Evolutionary conservation across 2,888 invertebrate species (phyloP).

Genomic region (Slavum lentiscoides): DNA sequence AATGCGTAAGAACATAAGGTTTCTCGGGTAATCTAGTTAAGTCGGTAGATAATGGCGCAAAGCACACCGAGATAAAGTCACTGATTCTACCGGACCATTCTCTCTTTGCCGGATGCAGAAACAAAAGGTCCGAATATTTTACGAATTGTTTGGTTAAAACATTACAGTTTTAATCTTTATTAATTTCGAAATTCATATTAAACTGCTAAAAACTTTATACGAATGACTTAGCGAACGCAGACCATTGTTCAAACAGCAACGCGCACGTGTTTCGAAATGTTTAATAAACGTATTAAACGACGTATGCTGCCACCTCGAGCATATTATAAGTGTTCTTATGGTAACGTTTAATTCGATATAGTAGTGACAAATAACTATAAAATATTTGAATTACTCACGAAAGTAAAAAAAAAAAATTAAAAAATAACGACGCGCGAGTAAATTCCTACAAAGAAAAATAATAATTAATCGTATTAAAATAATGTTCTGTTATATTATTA

Average conservation of each 20-base stretch:
- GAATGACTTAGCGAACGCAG: constrained; percentile 12
- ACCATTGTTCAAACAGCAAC: constrained; percentile 10
- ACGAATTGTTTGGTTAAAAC: constrained; percentile 20
- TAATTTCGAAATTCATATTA: constrained; percentile 26
- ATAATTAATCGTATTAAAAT: too few species aligned
- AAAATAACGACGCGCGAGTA: too few species aligned
- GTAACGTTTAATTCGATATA: too few species aligned
- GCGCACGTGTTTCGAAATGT: neutral
- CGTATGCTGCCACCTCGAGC: too few species aligned
- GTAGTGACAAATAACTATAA: too few species aligned
- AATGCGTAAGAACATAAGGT: constrained; percentile 1
- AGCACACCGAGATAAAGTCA: neutral
- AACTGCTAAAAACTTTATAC: constrained; percentile 6
- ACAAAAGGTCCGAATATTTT: constrained; percentile 29
- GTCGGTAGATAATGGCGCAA: constrained; percentile 14
- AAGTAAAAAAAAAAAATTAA: too few species aligned
- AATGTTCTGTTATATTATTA: too few species aligned
- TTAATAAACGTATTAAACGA: neutral
- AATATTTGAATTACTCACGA: too few species aligned
- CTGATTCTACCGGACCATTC: neutral
- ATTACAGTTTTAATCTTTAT: constrained; percentile 39
- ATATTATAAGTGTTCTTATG: too few species aligned
- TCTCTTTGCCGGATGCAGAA: neutral
- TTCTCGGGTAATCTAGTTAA: constrained; percentile 7
- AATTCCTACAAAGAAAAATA: too few species aligned